Evolutionary conservation across 2,797 vertebrate species (phyloP), one percentile per base, ranked within the genome.

Genomic region (Halcyon chelicuti): DNA sequence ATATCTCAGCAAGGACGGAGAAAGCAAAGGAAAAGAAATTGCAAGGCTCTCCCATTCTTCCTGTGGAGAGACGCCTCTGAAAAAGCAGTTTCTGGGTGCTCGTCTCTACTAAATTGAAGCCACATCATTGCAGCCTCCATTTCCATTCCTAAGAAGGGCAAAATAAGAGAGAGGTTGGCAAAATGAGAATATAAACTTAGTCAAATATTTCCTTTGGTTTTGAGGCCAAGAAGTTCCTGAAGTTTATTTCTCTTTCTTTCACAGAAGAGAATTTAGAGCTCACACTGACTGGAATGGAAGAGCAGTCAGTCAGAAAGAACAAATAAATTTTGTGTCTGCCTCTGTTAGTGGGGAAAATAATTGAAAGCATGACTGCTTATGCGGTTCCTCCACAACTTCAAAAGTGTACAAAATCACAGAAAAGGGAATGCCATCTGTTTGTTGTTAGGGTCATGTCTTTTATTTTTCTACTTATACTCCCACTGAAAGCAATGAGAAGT

Each of bases 301-400:
- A 97, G 55, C 93, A 97, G 98, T 98, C 97, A 98, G 91, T 96
- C 96, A 94, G 57, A 96, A 97, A 97, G 96, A 97, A 97, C 85
- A 77, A 97, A 96, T 97, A 97, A 96, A 97, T 97, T 98, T 96
- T 97, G 95, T 93, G 94, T 96, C 97, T 97, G 97, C 96, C 93
- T 96, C 92, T 94, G 93, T 95, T 96, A 96, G 96, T 85, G 93
- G 83, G 92, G 93, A 95, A 98, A 98, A 97, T 98, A 98, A 98
- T 98, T 98, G 96, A 98, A 98, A 98, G 96, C 98, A 98, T 97
- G 96, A 97, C 90, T 96, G 91, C 95, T 83, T 97, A 96, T 96
- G 96, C 42, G 44, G 95, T 95, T 97, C 91, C 90, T 97, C 87
- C 92, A 92, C 94, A 97, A 98, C 97, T 98, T 98, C 97, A 98